Conservation (phyloP, 2,797 vertebrate genomes). For the Epinephelus malabaricus region DNA sequence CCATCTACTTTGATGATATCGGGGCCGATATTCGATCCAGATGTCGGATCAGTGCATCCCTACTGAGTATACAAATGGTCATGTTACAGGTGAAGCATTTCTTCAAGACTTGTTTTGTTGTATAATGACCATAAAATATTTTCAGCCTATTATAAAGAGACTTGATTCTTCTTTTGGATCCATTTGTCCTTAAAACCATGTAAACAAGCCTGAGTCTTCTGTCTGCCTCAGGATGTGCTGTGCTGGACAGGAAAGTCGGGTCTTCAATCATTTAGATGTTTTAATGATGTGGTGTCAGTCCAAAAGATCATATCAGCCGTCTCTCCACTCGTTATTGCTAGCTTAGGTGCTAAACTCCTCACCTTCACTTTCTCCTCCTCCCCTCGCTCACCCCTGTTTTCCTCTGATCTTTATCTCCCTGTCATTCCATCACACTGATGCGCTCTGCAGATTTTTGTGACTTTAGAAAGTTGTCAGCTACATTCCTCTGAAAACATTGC, state of each 20-base stretch:
- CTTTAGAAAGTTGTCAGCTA: slow-evolving; percentile 44
- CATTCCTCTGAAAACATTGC: slow-evolving; percentile 26
- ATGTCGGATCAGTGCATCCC: no score
- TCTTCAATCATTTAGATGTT: slow-evolving; percentile 59
- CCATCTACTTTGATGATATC: no score
- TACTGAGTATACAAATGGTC: no score
- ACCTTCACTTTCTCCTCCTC: slow-evolving; percentile 48
- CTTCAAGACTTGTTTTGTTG: neutral
- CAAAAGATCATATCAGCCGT: slow-evolving; percentile 61
- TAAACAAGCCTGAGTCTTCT: slow-evolving; percentile 42
- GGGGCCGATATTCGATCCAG: no score
- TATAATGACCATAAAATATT: neutral
- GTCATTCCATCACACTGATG: slow-evolving; percentile 56
- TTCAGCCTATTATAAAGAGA: neutral
- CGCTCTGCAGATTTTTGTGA: slow-evolving; percentile 21
- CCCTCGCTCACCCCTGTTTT: slow-evolving; percentile 29
- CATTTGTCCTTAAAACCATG: slow-evolving; percentile 18
- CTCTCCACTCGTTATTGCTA: slow-evolving; percentile 57
- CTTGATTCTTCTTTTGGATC: slow-evolving; percentile 6
- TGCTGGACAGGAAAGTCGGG: slow-evolving; percentile 26
- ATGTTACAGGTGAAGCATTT: no score
- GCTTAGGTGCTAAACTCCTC: slow-evolving; percentile 63
- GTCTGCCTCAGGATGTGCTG: slow-evolving; percentile 15
- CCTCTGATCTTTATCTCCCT: slow-evolving; percentile 67
- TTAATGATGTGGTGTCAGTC: slow-evolving; percentile 68